Evolutionary conservation across 2,888 invertebrate species (phyloP), one percentile per base, ranked within the genome.

Genomic region (Teinopalpus imperialis): DNA sequence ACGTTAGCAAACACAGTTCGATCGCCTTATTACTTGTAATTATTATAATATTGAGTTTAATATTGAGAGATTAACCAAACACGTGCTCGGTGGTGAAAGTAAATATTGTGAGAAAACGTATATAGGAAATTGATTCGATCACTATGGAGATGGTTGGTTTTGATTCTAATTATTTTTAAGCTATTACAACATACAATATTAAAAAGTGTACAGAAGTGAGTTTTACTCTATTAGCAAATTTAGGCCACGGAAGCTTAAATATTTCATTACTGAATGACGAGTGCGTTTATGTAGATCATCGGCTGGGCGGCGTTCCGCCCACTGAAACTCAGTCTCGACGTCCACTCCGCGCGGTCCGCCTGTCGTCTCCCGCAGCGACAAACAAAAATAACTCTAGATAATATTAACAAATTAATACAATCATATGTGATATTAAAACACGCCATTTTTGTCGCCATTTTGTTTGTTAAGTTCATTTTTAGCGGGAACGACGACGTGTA

Each of bases 291-390:
- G 70, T 69, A 71, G 53, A 48, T 51, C 34, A 40, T 61, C 59
- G 54, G 59, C 62, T 78, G 82, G 81, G 80, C 79, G 80, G 61
- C 51, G 54, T 63, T 12, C 81, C 85, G 83, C 86, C 85, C 80
- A 83, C 85, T 78, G 81, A 81, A 80, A 74, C 69, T 69, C 74
- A 88, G 88, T 88, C 88, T 83, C 85, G 82, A 64, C 80, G 89
- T 89, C 87, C 83, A 76, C 89, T 89, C 89, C 89, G 89, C 80
- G 89, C 89, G 89, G 89, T 87, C 80, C 79, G 85, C 89, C 87
- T 72, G 89, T 78, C 77, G 71, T 76, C 79, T 74, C 74, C 81
- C 76, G 65, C 67, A 36, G 51, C 60, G 53, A 53, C 60, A 58
- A 59, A 65, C 63, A 48, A 66, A 55, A 65, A 56, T 59, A 63